phyloP scores from a whole-genome alignment of 2,888 invertebrate species.

The Folsomia candida region DNA sequence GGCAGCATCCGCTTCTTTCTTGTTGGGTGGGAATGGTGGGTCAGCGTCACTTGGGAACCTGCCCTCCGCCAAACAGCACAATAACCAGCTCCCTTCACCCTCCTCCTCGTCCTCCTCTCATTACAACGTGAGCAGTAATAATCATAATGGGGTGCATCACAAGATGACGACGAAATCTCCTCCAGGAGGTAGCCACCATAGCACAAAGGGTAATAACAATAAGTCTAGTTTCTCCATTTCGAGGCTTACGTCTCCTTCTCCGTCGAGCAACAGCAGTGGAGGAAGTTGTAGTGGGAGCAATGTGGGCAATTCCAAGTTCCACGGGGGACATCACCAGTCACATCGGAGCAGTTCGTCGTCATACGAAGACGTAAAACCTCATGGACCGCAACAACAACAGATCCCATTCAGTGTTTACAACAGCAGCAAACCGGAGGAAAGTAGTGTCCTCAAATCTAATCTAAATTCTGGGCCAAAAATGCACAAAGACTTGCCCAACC shows the following conservation, averaged over 20 bases:
- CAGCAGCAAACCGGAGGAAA: neutral
- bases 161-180: slow-evolving; percentile 36
- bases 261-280: slow-evolving; percentile 45
- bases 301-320: slow-evolving; percentile 37
- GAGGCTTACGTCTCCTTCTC: slow-evolving; percentile 50
- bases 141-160: slow-evolving; percentile 32
- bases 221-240: slow-evolving; percentile 51
- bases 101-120: slow-evolving; percentile 20
- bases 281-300: slow-evolving; percentile 40
- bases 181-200: slow-evolving; percentile 30
- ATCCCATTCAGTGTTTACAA: neutral
- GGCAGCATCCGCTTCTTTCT: slow-evolving; percentile 30
- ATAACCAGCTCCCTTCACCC: slow-evolving; percentile 31
- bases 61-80: slow-evolving; percentile 28
- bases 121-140: neutral
- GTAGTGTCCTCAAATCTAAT: slow-evolving; percentile 10
- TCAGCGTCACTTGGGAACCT: slow-evolving; percentile 9
- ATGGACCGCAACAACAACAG: neutral
- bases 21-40: slow-evolving; percentile 20
- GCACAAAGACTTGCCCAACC: neutral
- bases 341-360: neutral
- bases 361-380: slow-evolving; percentile 1
- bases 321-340: slow-evolving; percentile 29
- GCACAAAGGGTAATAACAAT: slow-evolving; percentile 32
- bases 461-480: slow-evolving; percentile 3